Base-by-base conservation (phyloP, 2,113 vertebrate genomes). In the Syngnathoides biaculeatus region DNA sequence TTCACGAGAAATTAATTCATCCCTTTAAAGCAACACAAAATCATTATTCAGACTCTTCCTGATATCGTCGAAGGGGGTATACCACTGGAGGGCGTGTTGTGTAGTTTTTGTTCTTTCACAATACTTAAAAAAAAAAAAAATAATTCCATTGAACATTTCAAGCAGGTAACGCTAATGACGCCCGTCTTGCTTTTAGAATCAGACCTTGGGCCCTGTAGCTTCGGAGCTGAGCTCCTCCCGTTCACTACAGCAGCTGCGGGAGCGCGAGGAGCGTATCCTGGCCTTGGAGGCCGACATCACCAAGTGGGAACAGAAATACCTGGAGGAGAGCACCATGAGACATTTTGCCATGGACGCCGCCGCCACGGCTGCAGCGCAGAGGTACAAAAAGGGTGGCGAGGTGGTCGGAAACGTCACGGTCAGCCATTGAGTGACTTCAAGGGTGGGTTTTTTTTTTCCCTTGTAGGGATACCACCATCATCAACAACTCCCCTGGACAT, bases 261-360 rank as follows among this genome's bases (percentile, higher is more conserved):
- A 98, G 86, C 93, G 91, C 52, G 97, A 99, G 83, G 97, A 98
- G 81, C 91, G 92, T 57, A 92, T 98, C 70, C 86, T 99, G 84
- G 96, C 95, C 0, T 89, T 99, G 78, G 97, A 99, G 84, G 97
- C 96, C 0, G 97, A 99, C 82, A 98, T 99, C 94, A 99, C 96
- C 75, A 97, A 95, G 81, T 98, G 97, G 97, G 97, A 99, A 80
- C 97, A 99, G 78, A 99, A 99, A 77, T 98, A 97, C 70, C 80
- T 99, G 77, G 96, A 99, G 84, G 96, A 99, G 71, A 95, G 96
- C 78, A 97, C 96, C 75, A 99, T 98, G 95, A 90, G 95, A 66
- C 95, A 99, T 88, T 99, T 99, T 0, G 97, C 96, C 67, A 98
- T 99, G 97, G 96, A 99, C 0, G 96, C 96, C 0, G 97, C 97